These are phyloP conservation scores for Drosophila suboccidentalis DNA, from an alignment of 2,888 invertebrate species.

Conservation along the genomic window DNA sequence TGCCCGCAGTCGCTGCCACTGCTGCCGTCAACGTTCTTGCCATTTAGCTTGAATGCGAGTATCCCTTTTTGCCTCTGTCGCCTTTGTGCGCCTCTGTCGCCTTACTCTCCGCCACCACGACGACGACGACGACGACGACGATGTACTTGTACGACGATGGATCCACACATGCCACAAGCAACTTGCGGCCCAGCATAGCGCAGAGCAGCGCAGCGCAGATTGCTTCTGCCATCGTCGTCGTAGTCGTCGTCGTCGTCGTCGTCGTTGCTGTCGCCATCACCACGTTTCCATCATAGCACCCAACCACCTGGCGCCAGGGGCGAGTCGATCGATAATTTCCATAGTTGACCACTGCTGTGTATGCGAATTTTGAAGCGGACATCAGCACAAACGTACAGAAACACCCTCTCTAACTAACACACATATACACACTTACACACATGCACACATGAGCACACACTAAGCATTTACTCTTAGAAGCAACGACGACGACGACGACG, in stretches of 20 bases:
- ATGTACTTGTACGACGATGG: constrained; percentile 54
- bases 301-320: constrained; percentile 84
- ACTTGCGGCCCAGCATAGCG: constrained; percentile 63
- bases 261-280: constrained; percentile 66
- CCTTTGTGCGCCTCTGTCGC: constrained; percentile 20
- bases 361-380: constrained; percentile 84
- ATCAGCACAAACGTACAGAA: constrained; percentile 74
- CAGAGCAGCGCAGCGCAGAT: constrained; percentile 76
- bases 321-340: constrained; percentile 86
- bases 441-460: constrained; percentile 55
- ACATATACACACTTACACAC: constrained; percentile 36
- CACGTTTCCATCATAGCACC: constrained; percentile 76
- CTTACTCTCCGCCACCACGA: constrained; percentile 19
- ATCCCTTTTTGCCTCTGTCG: constrained; percentile 50
- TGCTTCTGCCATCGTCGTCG: constrained; percentile 71
- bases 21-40: constrained; percentile 80
- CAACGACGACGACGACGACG: constrained; percentile 55
- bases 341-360: constrained; percentile 85
- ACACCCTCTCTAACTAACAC: constrained; percentile 58
- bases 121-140: constrained; percentile 45
- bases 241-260: constrained; percentile 34
- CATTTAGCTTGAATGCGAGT: constrained; percentile 79
- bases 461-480: constrained; percentile 76
- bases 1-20: constrained; percentile 59
- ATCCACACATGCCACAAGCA: constrained; percentile 66